Base-by-base conservation (phyloP, 2,113 vertebrate genomes). In the Oxyura jamaicensis region DNA sequence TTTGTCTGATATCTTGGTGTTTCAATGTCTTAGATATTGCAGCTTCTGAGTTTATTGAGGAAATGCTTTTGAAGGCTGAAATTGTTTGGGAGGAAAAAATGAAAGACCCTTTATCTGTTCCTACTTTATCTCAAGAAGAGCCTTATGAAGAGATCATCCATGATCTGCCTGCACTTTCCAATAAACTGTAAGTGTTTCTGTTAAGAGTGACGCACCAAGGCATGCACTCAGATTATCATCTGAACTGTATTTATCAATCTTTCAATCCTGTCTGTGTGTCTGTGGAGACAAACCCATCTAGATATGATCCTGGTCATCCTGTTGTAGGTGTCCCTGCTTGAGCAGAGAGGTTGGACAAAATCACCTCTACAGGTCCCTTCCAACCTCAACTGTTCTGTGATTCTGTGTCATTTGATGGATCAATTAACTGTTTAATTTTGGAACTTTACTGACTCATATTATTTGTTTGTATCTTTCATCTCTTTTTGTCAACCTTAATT, bases 31-130 rank as follows among this genome's bases (percentile, higher is more conserved):
- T 94, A 99, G 99, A 99, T 81, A 93, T 99, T 12, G 98, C 99
- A 8, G 98, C 98, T 2, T 98, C 98, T 20, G 98, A 98, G 59
- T 97, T 97, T 66, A 99, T 99, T 73, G 98, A 98, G 90, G 98
- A 99, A 44, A 97, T 99, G 95, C 97, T 99, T 85, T 95, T 98
- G 81, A 98, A 97, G 48, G 99, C 98, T 16, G 99, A 99, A 97
- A 97, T 96, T 58, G 95, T 97, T 93, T 99, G 99, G 98, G 97
- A 98, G 33, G 98, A 98, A 92, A 98, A 96, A 95, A 95, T 95
- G 80, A 97, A 96, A 92, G 98, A 98, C 52, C 98, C 98, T 13
- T 93, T 96, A 11, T 81, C 96, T 41, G 94, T 95, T 50, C 81
- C 97, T 22, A 1, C 93, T 28, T 95, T 98, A 48, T 84, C 97